Conservation (phyloP, 64 coral and sea anemone genomes). For the Stichodactyla helianthus region DNA sequence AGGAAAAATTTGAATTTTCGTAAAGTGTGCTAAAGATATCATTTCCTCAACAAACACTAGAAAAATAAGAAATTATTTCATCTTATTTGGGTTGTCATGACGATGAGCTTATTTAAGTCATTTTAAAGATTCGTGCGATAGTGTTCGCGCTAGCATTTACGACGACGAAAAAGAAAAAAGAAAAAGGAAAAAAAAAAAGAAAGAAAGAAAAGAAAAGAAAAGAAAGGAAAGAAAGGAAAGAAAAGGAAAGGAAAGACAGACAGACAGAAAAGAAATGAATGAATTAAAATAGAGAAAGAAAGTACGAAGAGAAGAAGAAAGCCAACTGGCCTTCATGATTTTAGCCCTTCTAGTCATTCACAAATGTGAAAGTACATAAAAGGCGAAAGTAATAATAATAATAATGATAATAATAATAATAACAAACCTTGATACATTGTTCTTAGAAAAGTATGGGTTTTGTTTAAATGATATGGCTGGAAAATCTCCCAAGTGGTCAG, state of each 20-base stretch:
- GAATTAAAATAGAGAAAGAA: not conserved
- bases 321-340: not conserved
- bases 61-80: conserved; percentile 1
- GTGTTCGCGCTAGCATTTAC: not conserved
- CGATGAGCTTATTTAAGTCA: not conserved
- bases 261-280: not conserved
- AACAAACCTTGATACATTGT: too few relatives aligned
- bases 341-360: too few relatives aligned
- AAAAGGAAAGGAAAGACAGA: not conserved
- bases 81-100: conserved; percentile 4
- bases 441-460: too few relatives aligned
- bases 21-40: not conserved
- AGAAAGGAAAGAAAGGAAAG: not conserved
- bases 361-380: too few relatives aligned
- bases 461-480: too few relatives aligned
- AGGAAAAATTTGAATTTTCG: not conserved
- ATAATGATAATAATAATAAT: too few relatives aligned
- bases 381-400: too few relatives aligned
- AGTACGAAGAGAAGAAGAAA: not conserved
- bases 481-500: too few relatives aligned
- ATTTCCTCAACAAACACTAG: not conserved
- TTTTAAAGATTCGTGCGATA: not conserved
- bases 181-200: not conserved
- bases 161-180: not conserved
- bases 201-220: not conserved